Evolutionary conservation across 2,888 invertebrate species (phyloP).

Genomic region (Chesias legatella): DNA sequence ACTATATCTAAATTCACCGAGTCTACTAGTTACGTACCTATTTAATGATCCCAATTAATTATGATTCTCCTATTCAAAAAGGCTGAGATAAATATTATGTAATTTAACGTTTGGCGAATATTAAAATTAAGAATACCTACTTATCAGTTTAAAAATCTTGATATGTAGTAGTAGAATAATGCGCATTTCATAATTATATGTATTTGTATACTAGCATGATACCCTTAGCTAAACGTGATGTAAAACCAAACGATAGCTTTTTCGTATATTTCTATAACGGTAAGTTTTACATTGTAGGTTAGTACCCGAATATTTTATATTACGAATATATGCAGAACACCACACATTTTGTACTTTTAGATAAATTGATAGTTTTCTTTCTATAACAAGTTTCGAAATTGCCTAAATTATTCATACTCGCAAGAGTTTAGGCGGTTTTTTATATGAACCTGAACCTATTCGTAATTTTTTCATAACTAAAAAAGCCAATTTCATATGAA

Average conservation of each 20-base stretch:
- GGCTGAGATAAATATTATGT: conserved; percentile 70
- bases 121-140: conserved; percentile 53
- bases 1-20: conserved; percentile 64
- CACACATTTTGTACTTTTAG: conserved; percentile 26
- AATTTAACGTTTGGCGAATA: conserved; percentile 70
- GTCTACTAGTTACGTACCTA: conserved; percentile 59
- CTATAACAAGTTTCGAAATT: conserved; percentile 7
- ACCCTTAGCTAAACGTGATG: conserved; percentile 52
- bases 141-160: conserved; percentile 51
- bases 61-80: conserved; percentile 78
- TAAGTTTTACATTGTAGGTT: conserved; percentile 67
- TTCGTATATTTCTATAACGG: conserved; percentile 75
- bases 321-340: conserved; percentile 33
- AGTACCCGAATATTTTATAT: conserved; percentile 69
- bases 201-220: conserved; percentile 30
- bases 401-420: conserved; percentile 1
- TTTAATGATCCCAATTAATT: conserved; percentile 72
- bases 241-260: conserved; percentile 66
- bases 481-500: no score
- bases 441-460: no score
- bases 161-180: conserved; percentile 28
- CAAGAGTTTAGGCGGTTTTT: no score
- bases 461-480: no score
- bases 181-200: conserved; percentile 15
- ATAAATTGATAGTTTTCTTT: conserved; percentile 10